Evolutionary conservation across 1,140 invertebrate species (phyloP).

Genomic region (Conopomorpha cramerella): DNA sequence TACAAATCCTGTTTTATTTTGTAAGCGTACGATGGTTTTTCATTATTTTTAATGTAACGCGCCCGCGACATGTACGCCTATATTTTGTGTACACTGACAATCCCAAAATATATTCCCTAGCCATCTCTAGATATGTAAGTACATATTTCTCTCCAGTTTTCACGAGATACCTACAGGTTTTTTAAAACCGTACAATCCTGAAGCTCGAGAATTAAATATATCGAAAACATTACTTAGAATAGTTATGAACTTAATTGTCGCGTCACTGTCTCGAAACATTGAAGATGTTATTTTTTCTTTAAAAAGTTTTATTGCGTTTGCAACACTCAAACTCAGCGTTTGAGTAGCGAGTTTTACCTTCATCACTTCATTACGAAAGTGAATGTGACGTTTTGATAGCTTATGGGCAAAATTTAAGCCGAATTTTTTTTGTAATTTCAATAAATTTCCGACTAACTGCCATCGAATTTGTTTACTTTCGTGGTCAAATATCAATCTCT

Average conservation of each 20-base stretch:
- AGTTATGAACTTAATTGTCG: constrained; percentile 8
- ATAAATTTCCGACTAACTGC: constrained; percentile 6
- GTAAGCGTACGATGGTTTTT: constrained; percentile 7
- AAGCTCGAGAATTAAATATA: constrained; percentile 8
- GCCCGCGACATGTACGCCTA: background rate
- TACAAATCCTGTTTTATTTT: constrained; percentile 11
- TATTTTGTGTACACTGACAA: constrained; percentile 5
- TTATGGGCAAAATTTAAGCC: constrained; percentile 12
- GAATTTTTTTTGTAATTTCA: constrained; percentile 9
- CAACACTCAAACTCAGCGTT: constrained; percentile 10
- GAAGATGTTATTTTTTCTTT: constrained; percentile 1
- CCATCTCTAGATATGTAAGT: constrained; percentile 6
- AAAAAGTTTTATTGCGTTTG: constrained; percentile 7
- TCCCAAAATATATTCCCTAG: constrained; percentile 6
- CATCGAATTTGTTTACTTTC: constrained; percentile 6
- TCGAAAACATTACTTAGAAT: constrained; percentile 11
- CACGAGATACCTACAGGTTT: background rate
- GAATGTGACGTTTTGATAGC: constrained; percentile 8
- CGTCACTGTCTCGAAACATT: constrained; percentile 5
- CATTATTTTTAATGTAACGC: constrained; percentile 2
- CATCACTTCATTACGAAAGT: constrained; percentile 14
- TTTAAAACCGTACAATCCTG: constrained; percentile 5
- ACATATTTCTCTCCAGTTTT: constrained; percentile 4
- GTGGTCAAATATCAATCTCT: constrained; percentile 7
- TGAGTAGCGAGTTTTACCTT: constrained; percentile 14